phyloP scores from a whole-genome alignment of 1,140 invertebrate genomes.

The Meteorus sp. region DNA sequence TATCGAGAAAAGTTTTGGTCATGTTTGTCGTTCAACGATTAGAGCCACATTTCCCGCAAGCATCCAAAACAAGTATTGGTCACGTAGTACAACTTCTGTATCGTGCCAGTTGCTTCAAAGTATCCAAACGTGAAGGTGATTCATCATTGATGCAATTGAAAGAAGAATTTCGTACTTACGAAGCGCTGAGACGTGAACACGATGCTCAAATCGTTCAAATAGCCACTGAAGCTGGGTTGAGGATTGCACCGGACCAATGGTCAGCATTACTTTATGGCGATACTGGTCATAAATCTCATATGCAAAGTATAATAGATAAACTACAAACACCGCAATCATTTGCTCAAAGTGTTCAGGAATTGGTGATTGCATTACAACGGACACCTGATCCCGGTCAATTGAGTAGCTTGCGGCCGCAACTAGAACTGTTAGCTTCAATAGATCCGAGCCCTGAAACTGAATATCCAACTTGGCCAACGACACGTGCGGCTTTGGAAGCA shows the following conservation, averaged over 20 bases:
- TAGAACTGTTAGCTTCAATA: conserved; percentile 85
- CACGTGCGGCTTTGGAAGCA: conserved; percentile 76
- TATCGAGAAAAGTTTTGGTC: conserved; percentile 96
- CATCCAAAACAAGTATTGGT: conserved; percentile 97
- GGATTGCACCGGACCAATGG: conserved; percentile 98
- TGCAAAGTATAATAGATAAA: conserved; percentile 98
- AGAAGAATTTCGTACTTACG: conserved; percentile 95
- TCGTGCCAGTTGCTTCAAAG: conserved; percentile 97
- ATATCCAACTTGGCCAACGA: conserved; percentile 72
- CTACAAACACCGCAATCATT: conserved; percentile 91
- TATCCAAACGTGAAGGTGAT: conserved; percentile 95
- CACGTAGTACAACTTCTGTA: conserved; percentile 98
- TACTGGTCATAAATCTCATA: conserved; percentile 92
- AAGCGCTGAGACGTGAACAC: conserved; percentile 89
- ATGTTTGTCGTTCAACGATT: conserved; percentile 98
- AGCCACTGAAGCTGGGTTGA: conserved; percentile 92
- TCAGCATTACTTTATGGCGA: conserved; percentile 95
- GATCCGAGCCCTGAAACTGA: conserved; percentile 78
- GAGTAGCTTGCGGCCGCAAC: conserved; percentile 72
- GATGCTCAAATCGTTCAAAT: conserved; percentile 99
- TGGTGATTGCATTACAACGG: conserved; percentile 88
- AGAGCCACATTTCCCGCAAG: conserved; percentile 94
- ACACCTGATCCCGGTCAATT: conserved; percentile 88
- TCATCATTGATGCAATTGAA: conserved; percentile 98
- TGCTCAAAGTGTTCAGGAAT: conserved; percentile 86